Base-by-base conservation (phyloP, 2,888 invertebrate genomes). In the Sicus ferrugineus region DNA sequence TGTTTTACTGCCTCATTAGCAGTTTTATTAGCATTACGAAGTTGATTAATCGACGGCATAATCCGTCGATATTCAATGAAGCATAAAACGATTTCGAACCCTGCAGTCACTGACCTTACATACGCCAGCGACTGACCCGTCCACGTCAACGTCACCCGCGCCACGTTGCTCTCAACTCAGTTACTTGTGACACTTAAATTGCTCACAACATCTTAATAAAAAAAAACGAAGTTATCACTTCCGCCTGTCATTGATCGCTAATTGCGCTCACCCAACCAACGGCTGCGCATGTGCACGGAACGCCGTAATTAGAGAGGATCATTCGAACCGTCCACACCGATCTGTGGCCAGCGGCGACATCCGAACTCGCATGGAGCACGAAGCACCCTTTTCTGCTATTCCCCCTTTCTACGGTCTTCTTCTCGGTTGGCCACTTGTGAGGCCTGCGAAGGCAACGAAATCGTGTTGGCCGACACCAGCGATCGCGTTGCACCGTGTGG, bases 351-450 rank as follows among this genome's bases (percentile, higher is more conserved):
- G 23, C 23, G 11, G 14, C 54, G 23, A 14, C 54, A 54, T 21
- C 23, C 21, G 21, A n/a, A n/a, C n/a, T n/a, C n/a, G n/a, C n/a
- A n/a, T n/a, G n/a, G n/a, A n/a, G n/a, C n/a, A n/a, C n/a, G n/a
- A n/a, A n/a, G n/a, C n/a, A 16, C n/a, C 46, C 46, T 16, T 3
- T 19, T 54, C 21, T n/a, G 23, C 16, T 28, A n/a, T n/a, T n/a
- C 0, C 42, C 26, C 19, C n/a, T 38, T 66, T 54, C 38, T 66
- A 16, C 38, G 52, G 50, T 14, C 54, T 59, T 66, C 19, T 68
- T n/a, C n/a, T n/a, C n/a, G n/a, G n/a, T n/a, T n/a, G 61, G 61
- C 61, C 68, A 68, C 68, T 61, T 62, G 50, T 68, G 61, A 62
- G 68, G 50, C 61, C 26, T 26, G 26, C 31, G 26, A 68, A 62